phyloP scores from a whole-genome alignment of 2,797 vertebrate genomes.

The Sylvilagus floridanus region DNA sequence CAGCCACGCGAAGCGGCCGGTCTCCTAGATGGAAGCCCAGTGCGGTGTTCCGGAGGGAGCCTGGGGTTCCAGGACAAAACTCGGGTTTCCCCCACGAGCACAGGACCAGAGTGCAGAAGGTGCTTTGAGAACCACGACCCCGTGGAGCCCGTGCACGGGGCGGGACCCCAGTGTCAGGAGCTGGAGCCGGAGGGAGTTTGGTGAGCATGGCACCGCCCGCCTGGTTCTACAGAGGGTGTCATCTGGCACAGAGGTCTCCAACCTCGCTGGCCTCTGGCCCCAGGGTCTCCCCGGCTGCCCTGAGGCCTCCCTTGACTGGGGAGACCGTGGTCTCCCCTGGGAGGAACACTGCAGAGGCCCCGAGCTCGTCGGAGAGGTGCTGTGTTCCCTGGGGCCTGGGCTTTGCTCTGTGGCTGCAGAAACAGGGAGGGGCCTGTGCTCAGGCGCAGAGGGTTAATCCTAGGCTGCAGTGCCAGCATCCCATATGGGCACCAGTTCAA shows the following conservation, averaged over 20 bases:
- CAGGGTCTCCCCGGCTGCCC: background rate
- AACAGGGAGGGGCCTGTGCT: background rate
- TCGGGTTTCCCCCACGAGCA: background rate
- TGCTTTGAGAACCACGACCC: background rate
- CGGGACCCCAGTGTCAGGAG: no score
- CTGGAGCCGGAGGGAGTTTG: background rate
- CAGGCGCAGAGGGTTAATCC: no score
- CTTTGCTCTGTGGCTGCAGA: background rate
- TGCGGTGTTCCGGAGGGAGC: conserved; percentile 29
- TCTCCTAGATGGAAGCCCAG: conserved; percentile 59
- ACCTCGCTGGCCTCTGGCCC: no score
- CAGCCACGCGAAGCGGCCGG: conserved; percentile 15
- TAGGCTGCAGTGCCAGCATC: no score
- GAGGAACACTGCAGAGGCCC: background rate
- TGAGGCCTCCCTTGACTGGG: background rate
- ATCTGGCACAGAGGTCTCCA: no score
- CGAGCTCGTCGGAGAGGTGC: background rate
- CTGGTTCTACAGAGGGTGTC: background rate
- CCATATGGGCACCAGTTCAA: no score
- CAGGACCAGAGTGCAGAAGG: background rate
- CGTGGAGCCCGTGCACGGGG: no score
- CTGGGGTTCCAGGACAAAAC: background rate
- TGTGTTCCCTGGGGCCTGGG: fast-evolving
- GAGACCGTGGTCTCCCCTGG: fast-evolving
- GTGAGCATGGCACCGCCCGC: no score